phyloP scores from a whole-genome alignment of 2,888 invertebrate genomes.

The Watsonalla cultraria region DNA sequence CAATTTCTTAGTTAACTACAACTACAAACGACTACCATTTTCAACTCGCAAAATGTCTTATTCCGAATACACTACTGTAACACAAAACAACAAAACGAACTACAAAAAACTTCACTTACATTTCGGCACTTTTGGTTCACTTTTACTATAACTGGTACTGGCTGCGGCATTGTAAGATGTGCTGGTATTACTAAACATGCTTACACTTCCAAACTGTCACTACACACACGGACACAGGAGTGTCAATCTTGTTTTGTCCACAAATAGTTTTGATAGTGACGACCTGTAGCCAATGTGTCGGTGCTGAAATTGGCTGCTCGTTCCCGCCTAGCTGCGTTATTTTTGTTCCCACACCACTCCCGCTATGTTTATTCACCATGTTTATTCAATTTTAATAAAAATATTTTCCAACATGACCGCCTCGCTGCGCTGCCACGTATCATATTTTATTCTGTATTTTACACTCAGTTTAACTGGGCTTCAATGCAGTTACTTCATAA shows the following conservation, averaged over 20 bases:
- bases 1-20: no score
- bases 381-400: conserved; percentile 64
- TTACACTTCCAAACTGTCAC: conserved; percentile 2
- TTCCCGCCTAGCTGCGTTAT: conserved; percentile 55
- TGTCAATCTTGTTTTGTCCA: conserved; percentile 17
- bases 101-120: conserved; percentile 34
- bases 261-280: conserved; percentile 46
- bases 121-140: conserved; percentile 29
- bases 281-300: conserved; percentile 46
- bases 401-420: conserved; percentile 36
- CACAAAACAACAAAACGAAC: conserved; percentile 8
- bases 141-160: conserved; percentile 30
- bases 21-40: no score
- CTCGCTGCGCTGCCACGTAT: conserved; percentile 11
- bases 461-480: no score
- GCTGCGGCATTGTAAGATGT: conserved; percentile 40
- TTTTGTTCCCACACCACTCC: conserved; percentile 55
- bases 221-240: no score
- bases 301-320: conserved; percentile 48
- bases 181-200: conserved; percentile 59
- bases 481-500: no score
- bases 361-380: conserved; percentile 53
- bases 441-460: background rate
- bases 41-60: no score
- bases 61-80: background rate